phyloP scores from a whole-genome alignment of 2,888 invertebrate species.

The Drosophila diplacantha region DNA sequence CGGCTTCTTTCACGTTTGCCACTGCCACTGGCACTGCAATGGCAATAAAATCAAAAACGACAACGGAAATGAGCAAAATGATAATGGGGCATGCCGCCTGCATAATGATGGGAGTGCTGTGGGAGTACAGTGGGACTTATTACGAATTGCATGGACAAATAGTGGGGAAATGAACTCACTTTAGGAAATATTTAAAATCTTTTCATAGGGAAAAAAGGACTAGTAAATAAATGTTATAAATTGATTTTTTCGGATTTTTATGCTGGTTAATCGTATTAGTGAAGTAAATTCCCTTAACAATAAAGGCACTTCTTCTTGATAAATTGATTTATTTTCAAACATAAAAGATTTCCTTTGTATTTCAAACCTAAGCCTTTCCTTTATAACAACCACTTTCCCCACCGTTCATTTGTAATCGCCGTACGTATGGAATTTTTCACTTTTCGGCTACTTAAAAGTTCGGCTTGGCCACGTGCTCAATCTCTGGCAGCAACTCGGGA shows the following conservation, averaged over 20 bases:
- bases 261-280: too few relatives aligned
- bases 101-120: slow-evolving; percentile 52
- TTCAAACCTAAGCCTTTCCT: rapidly evolving
- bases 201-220: neutral
- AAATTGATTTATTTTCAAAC: too few relatives aligned
- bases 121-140: slow-evolving; percentile 10
- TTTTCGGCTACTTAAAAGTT: slow-evolving; percentile 47
- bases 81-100: slow-evolving; percentile 61
- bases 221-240: neutral
- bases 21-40: slow-evolving; percentile 1
- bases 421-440: slow-evolving; percentile 42
- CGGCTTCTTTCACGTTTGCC: slow-evolving; percentile 4
- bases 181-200: neutral
- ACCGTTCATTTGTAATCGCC: slow-evolving; percentile 1
- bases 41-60: slow-evolving; percentile 34
- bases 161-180: too few relatives aligned
- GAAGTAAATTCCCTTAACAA: too few relatives aligned
- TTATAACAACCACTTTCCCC: neutral
- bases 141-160: neutral
- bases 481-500: slow-evolving; percentile 32
- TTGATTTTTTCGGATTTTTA: neutral
- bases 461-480: slow-evolving; percentile 24
- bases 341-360: neutral
- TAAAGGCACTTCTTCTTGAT: neutral
- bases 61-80: slow-evolving; percentile 65